phyloP scores from a whole-genome alignment of 2,888 invertebrate species.

The Drosophila ustulata region DNA sequence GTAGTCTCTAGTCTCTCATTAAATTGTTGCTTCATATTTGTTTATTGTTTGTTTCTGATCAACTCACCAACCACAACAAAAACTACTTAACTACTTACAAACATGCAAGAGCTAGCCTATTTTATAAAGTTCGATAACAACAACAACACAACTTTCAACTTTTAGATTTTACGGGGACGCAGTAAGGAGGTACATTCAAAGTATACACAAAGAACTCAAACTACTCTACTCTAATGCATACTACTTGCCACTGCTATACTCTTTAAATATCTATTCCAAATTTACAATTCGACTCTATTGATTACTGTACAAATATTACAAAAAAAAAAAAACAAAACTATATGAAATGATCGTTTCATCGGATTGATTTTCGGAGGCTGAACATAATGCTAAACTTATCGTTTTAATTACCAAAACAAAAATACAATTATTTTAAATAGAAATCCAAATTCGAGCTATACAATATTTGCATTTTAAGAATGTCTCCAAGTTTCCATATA shows the following conservation, averaged over 20 bases:
- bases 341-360: constrained; percentile 30
- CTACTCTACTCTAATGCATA: constrained; percentile 73
- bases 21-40: constrained; percentile 43
- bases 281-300: constrained; percentile 24
- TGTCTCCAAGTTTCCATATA: constrained; percentile 47
- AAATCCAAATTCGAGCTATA: constrained; percentile 33
- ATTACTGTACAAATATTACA: constrained; percentile 13
- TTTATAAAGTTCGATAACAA: constrained; percentile 70
- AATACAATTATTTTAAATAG: background rate
- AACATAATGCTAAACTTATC: constrained; percentile 53
- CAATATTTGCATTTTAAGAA: constrained; percentile 57
- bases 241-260: constrained; percentile 68
- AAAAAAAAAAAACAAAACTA: constrained; percentile 20
- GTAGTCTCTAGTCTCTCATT: constrained; percentile 32
- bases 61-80: constrained; percentile 30
- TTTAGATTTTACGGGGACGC: constrained; percentile 85
- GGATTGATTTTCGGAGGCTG: constrained; percentile 61
- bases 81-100: constrained; percentile 50
- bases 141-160: constrained; percentile 76
- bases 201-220: constrained; percentile 80
- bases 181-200: constrained; percentile 85
- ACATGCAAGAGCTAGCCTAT: constrained; percentile 52
- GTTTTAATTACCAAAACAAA: constrained; percentile 12
- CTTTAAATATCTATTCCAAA: constrained; percentile 44
- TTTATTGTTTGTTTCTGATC: constrained; percentile 10